These are phyloP conservation scores for Phoxinus phoxinus DNA, from an alignment of 2,113 vertebrate genomes.

Conservation along the genomic window DNA sequence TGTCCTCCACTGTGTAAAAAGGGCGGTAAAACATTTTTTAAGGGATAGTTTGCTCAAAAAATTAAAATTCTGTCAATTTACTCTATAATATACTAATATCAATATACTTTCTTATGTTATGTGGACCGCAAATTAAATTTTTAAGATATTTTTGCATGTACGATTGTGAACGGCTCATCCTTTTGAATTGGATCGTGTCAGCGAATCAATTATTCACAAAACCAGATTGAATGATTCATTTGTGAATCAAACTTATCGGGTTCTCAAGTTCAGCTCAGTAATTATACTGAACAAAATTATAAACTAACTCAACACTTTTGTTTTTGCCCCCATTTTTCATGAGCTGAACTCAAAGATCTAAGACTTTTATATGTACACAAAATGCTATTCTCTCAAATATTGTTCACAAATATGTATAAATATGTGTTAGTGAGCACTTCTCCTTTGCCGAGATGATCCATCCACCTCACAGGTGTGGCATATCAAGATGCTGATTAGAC, in stretches of 20 bases:
- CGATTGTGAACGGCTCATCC: background rate
- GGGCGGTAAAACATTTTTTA: background rate
- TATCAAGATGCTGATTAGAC: too few relatives aligned
- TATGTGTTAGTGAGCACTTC: too few relatives aligned
- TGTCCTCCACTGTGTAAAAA: conserved; percentile 1
- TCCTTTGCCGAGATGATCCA: too few relatives aligned
- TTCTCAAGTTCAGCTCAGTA: background rate
- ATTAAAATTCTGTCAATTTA: background rate
- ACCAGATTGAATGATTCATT: background rate
- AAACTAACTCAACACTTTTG: too few relatives aligned
- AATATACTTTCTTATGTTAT: background rate
- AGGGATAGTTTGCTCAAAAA: background rate
- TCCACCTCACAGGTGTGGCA: too few relatives aligned
- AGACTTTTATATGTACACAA: too few relatives aligned
- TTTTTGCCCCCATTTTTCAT: too few relatives aligned
- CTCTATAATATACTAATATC: too few relatives aligned
- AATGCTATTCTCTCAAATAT: too few relatives aligned
- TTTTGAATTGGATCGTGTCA: background rate
- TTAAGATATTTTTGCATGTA: background rate
- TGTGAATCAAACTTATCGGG: background rate
- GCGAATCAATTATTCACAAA: background rate
- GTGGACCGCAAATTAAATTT: background rate
- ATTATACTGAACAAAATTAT: too few relatives aligned
- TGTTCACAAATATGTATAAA: too few relatives aligned
- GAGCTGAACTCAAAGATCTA: too few relatives aligned